Conservation (phyloP, 2,797 vertebrate species). For the Lates japonicus region DNA sequence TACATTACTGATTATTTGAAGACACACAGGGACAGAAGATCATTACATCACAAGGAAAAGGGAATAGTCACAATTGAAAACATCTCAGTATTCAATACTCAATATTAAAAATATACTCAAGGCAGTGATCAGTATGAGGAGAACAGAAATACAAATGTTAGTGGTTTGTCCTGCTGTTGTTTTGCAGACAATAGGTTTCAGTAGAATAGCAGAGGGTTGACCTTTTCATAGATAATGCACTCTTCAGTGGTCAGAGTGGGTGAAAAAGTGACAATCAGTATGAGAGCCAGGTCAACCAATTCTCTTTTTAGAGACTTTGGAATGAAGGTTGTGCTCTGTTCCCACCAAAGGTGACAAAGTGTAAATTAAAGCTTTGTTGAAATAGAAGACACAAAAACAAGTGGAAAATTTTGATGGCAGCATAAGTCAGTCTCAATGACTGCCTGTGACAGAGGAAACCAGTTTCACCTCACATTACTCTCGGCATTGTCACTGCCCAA, state of each 20-base stretch:
- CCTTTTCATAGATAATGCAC: constrained; percentile 30
- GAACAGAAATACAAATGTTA: constrained; percentile 14
- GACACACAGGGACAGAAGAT: no score
- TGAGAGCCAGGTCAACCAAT: constrained; percentile 45
- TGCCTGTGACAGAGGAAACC: constrained; percentile 28
- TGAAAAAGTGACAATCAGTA: constrained; percentile 31
- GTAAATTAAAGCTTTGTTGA: constrained; percentile 60
- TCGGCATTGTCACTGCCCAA: constrained; percentile 6
- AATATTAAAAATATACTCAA: background rate
- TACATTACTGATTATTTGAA: background rate
- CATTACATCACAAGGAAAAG: no score
- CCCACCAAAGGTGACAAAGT: constrained; percentile 38
- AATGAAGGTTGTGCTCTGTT: constrained; percentile 66
- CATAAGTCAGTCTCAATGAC: background rate
- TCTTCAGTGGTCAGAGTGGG: constrained; percentile 15
- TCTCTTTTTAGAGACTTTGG: constrained; percentile 58
- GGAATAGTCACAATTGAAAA: no score
- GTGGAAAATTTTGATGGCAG: constrained; percentile 15
- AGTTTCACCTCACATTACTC: constrained; percentile 26
- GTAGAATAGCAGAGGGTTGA: constrained; percentile 2
- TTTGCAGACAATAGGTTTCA: constrained; percentile 7
- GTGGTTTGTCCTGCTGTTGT: background rate
- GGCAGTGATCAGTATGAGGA: background rate
- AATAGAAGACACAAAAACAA: constrained; percentile 42
- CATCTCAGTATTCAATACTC: no score